These are phyloP conservation scores for Hexactinellida sp. DNA, from an alignment of 37 sponge, comb jelly and placozoan species.

Conservation along the genomic window DNA sequence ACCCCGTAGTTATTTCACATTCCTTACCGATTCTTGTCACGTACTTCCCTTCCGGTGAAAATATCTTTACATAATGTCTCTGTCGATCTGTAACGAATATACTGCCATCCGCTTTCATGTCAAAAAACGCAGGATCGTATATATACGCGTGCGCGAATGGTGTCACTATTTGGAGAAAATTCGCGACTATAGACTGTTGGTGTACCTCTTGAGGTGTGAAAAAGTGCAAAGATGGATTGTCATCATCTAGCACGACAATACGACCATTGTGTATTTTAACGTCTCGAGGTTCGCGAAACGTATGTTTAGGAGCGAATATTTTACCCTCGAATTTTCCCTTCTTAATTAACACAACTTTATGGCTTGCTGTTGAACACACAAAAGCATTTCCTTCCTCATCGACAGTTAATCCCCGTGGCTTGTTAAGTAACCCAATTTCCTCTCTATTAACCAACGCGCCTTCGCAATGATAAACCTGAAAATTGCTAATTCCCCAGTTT, in stretches of 20 bases:
- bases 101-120: neutral
- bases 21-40: neutral
- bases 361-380: neutral
- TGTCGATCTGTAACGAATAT: neutral
- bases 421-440: neutral
- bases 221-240: neutral
- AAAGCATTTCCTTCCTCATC: neutral
- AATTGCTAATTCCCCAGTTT: neutral
- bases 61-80: neutral
- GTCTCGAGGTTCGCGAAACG: neutral
- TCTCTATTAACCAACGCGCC: neutral
- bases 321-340: neutral
- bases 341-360: neutral
- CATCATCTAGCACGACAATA: neutral
- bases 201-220: constrained; percentile 13
- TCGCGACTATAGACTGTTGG: neutral
- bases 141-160: neutral
- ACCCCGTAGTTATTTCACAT: neutral
- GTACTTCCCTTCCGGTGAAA: neutral
- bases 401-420: neutral
- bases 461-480: neutral
- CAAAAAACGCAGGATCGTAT: neutral
- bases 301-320: neutral
- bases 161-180: neutral
- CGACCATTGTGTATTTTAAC: neutral